Percentiles rank a stretch among this genome's conserved stretches.
Conservation (phyloP, 92 coral and sea anemone genomes). For the Phenganax subtilis region DNA sequence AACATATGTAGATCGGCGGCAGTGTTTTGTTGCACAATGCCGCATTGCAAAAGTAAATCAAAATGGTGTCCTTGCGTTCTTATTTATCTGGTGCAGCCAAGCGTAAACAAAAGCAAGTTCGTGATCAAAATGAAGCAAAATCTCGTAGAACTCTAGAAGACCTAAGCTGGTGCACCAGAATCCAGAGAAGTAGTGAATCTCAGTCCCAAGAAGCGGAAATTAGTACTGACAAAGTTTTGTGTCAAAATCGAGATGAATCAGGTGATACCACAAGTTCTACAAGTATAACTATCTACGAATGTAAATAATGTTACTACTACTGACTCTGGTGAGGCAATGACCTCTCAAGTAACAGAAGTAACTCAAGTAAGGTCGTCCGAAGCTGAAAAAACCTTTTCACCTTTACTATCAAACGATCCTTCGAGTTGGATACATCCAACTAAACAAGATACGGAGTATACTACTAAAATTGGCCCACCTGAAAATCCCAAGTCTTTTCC, state of each 20-base stretch:
- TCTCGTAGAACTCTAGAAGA: conserved; percentile 14
- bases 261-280: too few relatives aligned
- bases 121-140: conserved; percentile 30
- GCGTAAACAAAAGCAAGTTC: conserved; percentile 29
- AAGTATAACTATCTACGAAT: too few relatives aligned
- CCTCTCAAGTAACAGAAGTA: background rate
- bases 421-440: background rate
- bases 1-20: conserved; percentile 7
- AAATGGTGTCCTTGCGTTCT: conserved; percentile 3
- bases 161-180: conserved; percentile 5
- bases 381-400: conserved; percentile 1
- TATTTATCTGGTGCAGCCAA: conserved; percentile 25
- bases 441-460: background rate
- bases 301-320: background rate
- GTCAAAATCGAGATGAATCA: background rate
- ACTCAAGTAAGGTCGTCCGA: background rate
- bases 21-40: background rate
- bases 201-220: background rate
- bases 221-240: background rate
- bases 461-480: background rate
- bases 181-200: background rate
- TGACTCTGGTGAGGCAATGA: conserved; percentile 8
- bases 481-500: conserved; percentile 2
- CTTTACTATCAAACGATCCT: conserved; percentile 16
- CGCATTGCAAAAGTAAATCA: background rate